phyloP scores from a whole-genome alignment of 2,888 invertebrate genomes.

The Lasioglossum oenotherae region DNA sequence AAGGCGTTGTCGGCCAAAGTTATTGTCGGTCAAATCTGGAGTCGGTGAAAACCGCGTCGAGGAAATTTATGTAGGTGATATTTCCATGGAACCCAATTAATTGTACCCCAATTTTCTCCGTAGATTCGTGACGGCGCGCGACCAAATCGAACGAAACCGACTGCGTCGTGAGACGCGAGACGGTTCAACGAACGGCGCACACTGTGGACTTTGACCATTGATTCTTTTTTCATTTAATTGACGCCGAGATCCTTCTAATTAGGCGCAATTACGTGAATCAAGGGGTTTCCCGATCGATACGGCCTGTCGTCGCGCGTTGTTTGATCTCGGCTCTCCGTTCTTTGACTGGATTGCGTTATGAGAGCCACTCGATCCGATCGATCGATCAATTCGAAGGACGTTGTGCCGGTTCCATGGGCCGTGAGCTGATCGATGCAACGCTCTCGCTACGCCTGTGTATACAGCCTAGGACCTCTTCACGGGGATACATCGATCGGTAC shows the following conservation, averaged over 20 bases:
- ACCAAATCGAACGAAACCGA: not conserved
- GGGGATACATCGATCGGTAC: conserved; percentile 21
- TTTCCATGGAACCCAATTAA: no score
- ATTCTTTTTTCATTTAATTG: not conserved
- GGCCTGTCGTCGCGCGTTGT: conserved; percentile 9
- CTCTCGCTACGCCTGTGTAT: conserved; percentile 22
- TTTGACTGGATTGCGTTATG: conserved; percentile 1
- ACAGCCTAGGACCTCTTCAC: conserved; percentile 7
- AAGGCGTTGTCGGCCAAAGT: no score
- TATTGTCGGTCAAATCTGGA: no score
- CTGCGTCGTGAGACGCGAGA: no score
- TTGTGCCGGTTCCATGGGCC: conserved; percentile 36
- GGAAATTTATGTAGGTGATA: no score
- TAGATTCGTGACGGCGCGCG: no score
- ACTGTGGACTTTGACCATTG: not conserved
- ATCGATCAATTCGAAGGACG: conserved; percentile 13
- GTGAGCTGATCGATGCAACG: conserved; percentile 20
- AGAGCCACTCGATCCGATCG: conserved; percentile 14
- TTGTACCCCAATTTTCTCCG: no score
- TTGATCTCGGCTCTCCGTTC: conserved; percentile 5
- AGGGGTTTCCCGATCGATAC: not conserved
- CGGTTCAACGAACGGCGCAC: not conserved
- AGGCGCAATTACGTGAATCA: conserved; percentile 7
- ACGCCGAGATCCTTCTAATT: conserved; percentile 14
- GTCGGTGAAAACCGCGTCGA: no score